A percentile compares a stretch with the other conserved stretches of the same genome.
These are phyloP conservation scores for Oegoconia quadripuncta DNA, from an alignment of 2,888 invertebrate species.

Conservation along the genomic window DNA sequence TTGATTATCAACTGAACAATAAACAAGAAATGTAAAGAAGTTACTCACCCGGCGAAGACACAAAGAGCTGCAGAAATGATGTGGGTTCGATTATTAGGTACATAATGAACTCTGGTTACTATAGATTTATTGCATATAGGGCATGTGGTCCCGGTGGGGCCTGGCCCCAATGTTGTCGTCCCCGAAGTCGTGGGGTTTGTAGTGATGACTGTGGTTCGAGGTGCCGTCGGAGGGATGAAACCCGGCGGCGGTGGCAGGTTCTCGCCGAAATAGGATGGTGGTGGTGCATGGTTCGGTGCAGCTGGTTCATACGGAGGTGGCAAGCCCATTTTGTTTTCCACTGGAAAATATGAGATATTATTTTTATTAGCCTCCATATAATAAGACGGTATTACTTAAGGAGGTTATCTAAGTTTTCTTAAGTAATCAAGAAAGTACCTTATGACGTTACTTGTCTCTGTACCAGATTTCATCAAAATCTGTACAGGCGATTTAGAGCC, in stretches of 20 bases:
- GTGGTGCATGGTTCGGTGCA: constrained; percentile 58
- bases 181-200: constrained; percentile 27
- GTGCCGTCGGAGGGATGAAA: constrained; percentile 38
- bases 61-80: constrained; percentile 68
- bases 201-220: constrained; percentile 60
- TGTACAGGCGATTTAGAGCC: too few relatives aligned
- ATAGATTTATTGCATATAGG: constrained; percentile 59
- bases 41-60: constrained; percentile 60
- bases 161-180: constrained; percentile 56
- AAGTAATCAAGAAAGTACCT: too few relatives aligned
- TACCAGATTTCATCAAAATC: too few relatives aligned
- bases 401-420: too few relatives aligned
- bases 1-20: too few relatives aligned
- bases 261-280: constrained; percentile 60
- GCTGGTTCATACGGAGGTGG: constrained; percentile 66
- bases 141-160: constrained; percentile 62
- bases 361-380: too few relatives aligned
- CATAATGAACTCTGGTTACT: constrained; percentile 63
- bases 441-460: too few relatives aligned
- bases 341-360: constrained; percentile 41
- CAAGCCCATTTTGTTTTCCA: constrained; percentile 74
- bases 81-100: constrained; percentile 68
- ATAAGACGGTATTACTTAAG: too few relatives aligned
- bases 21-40: constrained; percentile 2
- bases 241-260: constrained; percentile 60